Percentiles rank a stretch among this genome's conserved stretches.
Evolutionary conservation across 2,113 vertebrate species (phyloP).

Genomic region (Tapirus terrestris): DNA sequence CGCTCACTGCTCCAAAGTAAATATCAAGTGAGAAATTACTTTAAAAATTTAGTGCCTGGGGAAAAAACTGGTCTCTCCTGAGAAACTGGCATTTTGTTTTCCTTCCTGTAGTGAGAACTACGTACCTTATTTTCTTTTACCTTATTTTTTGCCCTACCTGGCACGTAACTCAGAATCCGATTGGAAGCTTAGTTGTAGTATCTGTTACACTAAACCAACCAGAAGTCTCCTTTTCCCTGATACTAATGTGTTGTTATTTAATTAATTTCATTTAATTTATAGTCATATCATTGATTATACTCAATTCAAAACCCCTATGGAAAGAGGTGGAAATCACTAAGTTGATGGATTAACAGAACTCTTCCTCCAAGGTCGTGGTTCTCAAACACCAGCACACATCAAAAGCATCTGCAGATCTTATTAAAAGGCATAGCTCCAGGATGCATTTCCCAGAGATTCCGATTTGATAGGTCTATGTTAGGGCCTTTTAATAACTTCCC

Average conservation of each 20-base stretch:
- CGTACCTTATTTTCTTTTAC: neutral
- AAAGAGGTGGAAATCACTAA: constrained; percentile 5
- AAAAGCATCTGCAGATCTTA: neutral
- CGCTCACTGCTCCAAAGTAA: neutral
- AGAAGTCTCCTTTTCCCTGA: neutral
- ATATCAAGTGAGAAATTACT: constrained; percentile 27
- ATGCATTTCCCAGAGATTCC: neutral
- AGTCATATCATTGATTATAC: neutral
- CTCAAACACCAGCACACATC: neutral
- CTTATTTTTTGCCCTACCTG: neutral
- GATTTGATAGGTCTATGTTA: neutral
- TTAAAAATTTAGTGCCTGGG: neutral
- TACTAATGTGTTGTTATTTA: neutral
- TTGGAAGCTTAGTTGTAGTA: neutral
- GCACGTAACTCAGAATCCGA: neutral
- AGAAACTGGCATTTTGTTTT: neutral
- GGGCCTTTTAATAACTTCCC: neutral
- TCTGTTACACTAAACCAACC: neutral
- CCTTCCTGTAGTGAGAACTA: neutral
- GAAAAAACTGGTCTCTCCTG: neutral
- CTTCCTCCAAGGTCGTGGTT: neutral
- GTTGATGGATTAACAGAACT: neutral
- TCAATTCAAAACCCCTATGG: neutral
- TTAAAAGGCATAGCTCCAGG: neutral
- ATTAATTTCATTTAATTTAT: neutral